A percentile compares a stretch with the other conserved stretches of the same genome.
phyloP scores from a whole-genome alignment of 2,888 invertebrate species.

The Clepsis dumicolana region DNA sequence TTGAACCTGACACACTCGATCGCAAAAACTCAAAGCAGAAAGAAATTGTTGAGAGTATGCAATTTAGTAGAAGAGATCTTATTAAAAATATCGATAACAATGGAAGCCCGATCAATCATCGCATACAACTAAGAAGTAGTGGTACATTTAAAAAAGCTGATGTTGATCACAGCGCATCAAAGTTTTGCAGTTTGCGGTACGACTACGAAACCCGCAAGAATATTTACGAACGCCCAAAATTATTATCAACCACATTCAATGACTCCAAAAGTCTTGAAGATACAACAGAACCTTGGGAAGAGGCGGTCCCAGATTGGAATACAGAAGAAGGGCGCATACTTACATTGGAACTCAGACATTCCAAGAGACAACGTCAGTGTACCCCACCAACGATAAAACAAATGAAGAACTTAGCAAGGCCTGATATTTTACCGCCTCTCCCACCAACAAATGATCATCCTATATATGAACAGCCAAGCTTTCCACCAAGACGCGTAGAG shows the following conservation, averaged over 20 bases:
- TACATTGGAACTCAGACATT: constrained; percentile 91
- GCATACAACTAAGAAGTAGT: constrained; percentile 88
- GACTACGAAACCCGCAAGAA: constrained; percentile 89
- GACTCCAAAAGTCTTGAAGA: constrained; percentile 67
- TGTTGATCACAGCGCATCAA: constrained; percentile 69
- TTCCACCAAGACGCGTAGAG: constrained; percentile 84
- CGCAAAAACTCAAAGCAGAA: constrained; percentile 88
- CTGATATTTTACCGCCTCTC: constrained; percentile 89
- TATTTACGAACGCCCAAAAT: constrained; percentile 73
- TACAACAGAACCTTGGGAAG: constrained; percentile 65
- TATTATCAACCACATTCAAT: constrained; percentile 63
- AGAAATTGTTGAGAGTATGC: constrained; percentile 60
- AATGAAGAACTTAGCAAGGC: constrained; percentile 83
- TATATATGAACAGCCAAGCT: constrained; percentile 87
- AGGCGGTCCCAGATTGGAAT: constrained; percentile 67
- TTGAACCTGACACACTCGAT: constrained; percentile 95
- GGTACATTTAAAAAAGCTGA: constrained; percentile 89
- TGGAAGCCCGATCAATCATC: constrained; percentile 64
- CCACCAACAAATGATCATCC: constrained; percentile 83
- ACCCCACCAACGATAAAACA: constrained; percentile 82
- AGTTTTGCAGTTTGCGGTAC: constrained; percentile 90
- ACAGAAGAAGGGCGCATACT: constrained; percentile 88
- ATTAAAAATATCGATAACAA: constrained; percentile 64
- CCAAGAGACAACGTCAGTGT: constrained; percentile 89
- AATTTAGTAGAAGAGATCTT: constrained; percentile 72